Evolutionary conservation across 2,113 vertebrate species (phyloP).

Genomic region (Isichthys henryi): DNA sequence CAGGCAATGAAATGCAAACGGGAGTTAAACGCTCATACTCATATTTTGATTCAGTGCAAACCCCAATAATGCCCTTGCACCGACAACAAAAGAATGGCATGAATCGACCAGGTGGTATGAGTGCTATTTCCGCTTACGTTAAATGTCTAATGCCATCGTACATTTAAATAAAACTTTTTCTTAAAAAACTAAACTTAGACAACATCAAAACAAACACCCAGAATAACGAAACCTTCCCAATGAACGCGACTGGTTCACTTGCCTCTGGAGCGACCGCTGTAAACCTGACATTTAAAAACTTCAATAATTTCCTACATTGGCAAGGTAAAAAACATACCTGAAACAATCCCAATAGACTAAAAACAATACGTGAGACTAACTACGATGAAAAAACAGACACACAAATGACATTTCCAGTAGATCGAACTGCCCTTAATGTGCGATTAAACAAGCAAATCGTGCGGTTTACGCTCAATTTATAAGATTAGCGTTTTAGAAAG

Average conservation of each 20-base stretch:
- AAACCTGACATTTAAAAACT: not conserved
- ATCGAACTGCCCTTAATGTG: not conserved
- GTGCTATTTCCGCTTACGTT: not conserved
- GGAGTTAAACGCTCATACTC: not conserved
- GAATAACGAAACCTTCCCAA: not conserved
- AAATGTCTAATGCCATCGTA: not conserved
- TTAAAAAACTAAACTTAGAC: not conserved
- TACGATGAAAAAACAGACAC: not conserved
- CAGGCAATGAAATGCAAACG: not conserved
- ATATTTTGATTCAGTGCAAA: conserved; percentile 7
- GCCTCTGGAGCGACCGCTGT: not conserved
- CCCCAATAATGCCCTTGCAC: not conserved
- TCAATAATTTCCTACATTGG: not conserved
- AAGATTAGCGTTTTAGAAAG: not conserved
- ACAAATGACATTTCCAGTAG: not conserved
- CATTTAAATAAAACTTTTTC: not conserved
- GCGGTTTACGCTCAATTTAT: not conserved
- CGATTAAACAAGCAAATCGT: conserved; percentile 11
- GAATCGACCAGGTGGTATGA: not conserved
- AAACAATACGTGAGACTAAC: not conserved
- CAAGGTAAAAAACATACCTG: not conserved
- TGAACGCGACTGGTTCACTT: not conserved
- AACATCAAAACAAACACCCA: not conserved
- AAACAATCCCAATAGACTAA: not conserved
- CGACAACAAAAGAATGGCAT: not conserved